Percentiles rank a stretch among this genome's conserved stretches.
Evolutionary conservation across 2,888 invertebrate genomes (phyloP).

Genomic region (Copidosoma aretas): DNA sequence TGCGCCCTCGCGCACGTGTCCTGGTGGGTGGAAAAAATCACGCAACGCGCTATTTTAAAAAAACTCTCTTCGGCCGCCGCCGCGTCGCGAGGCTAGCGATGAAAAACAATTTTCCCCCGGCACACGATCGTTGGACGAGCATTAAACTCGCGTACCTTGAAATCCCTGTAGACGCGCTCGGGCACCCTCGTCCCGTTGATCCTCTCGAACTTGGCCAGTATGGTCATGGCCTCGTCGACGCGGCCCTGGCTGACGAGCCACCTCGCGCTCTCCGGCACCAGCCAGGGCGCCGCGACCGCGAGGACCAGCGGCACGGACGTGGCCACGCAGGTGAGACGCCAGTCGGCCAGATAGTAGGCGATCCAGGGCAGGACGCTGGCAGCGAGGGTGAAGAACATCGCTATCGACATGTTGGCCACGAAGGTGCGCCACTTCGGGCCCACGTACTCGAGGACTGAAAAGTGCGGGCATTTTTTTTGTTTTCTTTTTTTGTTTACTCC

Average conservation of each 20-base stretch:
- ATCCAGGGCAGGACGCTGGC: conserved; percentile 85
- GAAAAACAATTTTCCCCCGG: conserved; percentile 21
- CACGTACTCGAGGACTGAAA: conserved; percentile 82
- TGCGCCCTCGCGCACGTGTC: conserved; percentile 69
- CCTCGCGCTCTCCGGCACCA: conserved; percentile 86
- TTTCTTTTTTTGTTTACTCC: background rate
- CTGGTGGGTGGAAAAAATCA: no score
- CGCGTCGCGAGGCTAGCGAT: no score
- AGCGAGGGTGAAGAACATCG: conserved; percentile 84
- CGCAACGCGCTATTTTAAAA: no score
- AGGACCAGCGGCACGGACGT: conserved; percentile 80
- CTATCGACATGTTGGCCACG: conserved; percentile 91
- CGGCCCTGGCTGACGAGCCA: conserved; percentile 89
- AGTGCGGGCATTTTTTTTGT: background rate
- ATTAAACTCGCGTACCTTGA: conserved; percentile 68
- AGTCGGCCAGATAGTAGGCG: conserved; percentile 79
- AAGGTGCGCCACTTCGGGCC: conserved; percentile 90
- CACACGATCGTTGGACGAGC: no score
- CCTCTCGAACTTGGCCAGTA: conserved; percentile 80
- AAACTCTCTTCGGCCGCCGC: no score
- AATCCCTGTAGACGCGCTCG: conserved; percentile 75
- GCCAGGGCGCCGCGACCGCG: conserved; percentile 75
- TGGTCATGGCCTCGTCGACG: conserved; percentile 78
- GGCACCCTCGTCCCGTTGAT: conserved; percentile 80
- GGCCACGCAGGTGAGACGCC: conserved; percentile 78